These are phyloP conservation scores for Acronicta psi DNA, from an alignment of 2,888 invertebrate genomes.

Conservation along the genomic window DNA sequence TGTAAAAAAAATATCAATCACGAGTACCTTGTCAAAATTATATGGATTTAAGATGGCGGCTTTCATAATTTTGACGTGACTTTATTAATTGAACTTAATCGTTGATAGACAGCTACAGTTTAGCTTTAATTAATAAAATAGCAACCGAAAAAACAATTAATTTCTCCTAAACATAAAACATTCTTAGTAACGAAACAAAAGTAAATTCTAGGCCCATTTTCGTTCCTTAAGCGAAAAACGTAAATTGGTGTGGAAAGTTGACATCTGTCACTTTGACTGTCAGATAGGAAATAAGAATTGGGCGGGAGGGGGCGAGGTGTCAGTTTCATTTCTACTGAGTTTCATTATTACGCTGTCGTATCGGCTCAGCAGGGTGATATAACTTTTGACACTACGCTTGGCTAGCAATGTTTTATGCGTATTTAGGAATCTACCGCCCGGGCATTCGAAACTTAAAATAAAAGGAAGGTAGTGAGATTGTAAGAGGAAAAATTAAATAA, in stretches of 20 bases:
- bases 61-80: no score
- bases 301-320: conserved; percentile 41
- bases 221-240: conserved; percentile 34
- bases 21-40: no score
- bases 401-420: conserved; percentile 44
- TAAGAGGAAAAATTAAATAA: no score
- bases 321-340: conserved; percentile 49
- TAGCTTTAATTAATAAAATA: neutral
- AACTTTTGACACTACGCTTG: conserved; percentile 43
- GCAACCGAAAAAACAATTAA: neutral
- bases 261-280: conserved; percentile 64
- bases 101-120: no score
- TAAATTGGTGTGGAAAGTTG: conserved; percentile 52
- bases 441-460: conserved; percentile 50
- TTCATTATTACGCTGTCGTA: conserved; percentile 46
- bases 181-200: conserved; percentile 3
- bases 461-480: no score
- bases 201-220: conserved; percentile 3
- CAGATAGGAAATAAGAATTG: conserved; percentile 62
- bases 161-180: conserved; percentile 7
- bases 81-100: no score
- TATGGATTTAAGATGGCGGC: no score
- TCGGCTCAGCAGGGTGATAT: conserved; percentile 25
- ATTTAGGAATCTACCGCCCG: conserved; percentile 5
- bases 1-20: no score